Percentiles rank a stretch among this genome's conserved stretches.
phyloP scores from a whole-genome alignment of 2,113 vertebrate genomes.

The Tachuris rubrigastra region DNA sequence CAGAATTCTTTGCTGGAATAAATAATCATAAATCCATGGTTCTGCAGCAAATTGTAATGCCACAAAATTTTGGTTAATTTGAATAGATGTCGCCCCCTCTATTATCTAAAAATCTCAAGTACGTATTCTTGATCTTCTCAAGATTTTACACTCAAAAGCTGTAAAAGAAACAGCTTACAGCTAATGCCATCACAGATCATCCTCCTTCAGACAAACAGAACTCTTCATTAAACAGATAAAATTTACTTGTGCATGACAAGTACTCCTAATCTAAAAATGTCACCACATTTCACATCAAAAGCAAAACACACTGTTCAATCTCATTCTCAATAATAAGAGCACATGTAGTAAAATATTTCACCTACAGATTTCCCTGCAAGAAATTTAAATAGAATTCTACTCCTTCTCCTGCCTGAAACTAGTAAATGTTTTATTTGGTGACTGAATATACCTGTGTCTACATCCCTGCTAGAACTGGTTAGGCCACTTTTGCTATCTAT shows the following conservation, averaged over 20 bases:
- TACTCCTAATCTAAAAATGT: background rate
- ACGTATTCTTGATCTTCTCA: background rate
- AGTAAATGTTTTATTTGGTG: background rate
- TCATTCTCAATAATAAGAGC: background rate
- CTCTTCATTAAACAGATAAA: background rate
- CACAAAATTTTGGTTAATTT: background rate
- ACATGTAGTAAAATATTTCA: background rate
- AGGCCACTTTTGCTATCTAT: background rate
- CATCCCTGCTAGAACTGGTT: background rate
- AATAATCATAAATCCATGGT: background rate
- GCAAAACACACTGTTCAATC: background rate
- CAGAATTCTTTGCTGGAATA: background rate
- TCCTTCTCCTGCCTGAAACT: background rate
- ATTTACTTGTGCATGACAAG: background rate
- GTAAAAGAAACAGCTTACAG: background rate
- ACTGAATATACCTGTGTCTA: background rate
- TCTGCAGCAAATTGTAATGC: background rate
- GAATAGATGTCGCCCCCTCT: background rate
- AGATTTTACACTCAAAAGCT: background rate
- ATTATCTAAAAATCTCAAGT: background rate
- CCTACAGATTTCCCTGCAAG: background rate
- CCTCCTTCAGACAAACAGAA: background rate
- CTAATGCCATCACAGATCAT: background rate
- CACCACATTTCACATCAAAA: background rate
- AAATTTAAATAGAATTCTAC: background rate